Evolutionary conservation across 2,113 vertebrate genomes (phyloP), one percentile per base, ranked within the genome.

Genomic region (Caracal caracal): DNA sequence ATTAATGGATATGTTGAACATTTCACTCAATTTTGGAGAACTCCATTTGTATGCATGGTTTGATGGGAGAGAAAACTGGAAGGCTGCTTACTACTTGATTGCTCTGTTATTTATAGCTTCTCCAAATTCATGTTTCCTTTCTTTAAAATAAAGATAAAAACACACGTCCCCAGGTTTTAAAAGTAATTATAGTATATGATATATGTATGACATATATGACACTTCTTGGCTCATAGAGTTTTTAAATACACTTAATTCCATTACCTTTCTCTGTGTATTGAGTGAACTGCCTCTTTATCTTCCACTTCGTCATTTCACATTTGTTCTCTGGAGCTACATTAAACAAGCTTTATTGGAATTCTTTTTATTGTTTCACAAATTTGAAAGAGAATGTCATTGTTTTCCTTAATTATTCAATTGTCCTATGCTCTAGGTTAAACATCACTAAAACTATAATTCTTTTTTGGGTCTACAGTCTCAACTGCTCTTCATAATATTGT

Each of bases 91-190:
- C 43, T 4, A 79, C 26, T 37, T 56, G 71, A 78, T 19, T 86
- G 1, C 19, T 71, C 68, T 93, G 15, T 75, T 53, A 86, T 28
- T 85, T 61, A 43, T 43, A 63, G 15, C 6, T 73, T 79, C 30
- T 79, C 5, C 19, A 84, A 78, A 63, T 4, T 87, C 33, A 70
- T 22, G 91, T 68, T 81, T 71, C 71, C 61, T 68, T 53, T 61
- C 28, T 88, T 88, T 92, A 92, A 96, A 37, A 91, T 68, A 43
- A 91, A 80, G 10, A 66, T 13, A 35, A 73, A 43, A 68, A 71
- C 1, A 26, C n/a, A 6, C 66, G 5, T 28, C 65, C 43, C 43
- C 53, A 47, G 4, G 13, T 71, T 90, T 90, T 86, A 30, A 84
- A 80, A 37, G 40, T 89, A 63, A 80, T 59, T 65, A 43, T 53